Percentiles rank a stretch among this genome's conserved stretches.
Conservation (phyloP, 2,113 vertebrate species). For the Scortum barcoo region DNA sequence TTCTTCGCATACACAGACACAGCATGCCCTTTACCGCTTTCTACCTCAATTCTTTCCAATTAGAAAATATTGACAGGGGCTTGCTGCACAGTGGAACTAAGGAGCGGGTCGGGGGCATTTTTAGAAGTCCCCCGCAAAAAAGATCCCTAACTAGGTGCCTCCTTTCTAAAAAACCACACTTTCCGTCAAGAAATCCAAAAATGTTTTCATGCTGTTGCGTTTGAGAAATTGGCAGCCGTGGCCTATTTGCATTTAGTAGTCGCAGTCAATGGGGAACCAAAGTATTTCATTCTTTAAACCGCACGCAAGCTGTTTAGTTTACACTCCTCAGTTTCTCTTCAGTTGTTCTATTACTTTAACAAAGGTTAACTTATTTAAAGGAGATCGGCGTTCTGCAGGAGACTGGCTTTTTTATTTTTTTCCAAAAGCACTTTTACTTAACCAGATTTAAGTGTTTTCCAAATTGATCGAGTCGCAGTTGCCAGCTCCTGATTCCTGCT, state of each 20-base stretch:
- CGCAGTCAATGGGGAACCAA: conserved; percentile 38
- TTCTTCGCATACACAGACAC: conserved; percentile 22
- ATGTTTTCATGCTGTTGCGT: conserved; percentile 53
- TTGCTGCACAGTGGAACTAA: conserved; percentile 19
- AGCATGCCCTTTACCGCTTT: conserved; percentile 50
- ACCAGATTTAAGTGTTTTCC: conserved; percentile 55
- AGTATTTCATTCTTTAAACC: conserved; percentile 43
- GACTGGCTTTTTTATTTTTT: background rate
- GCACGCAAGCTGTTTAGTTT: conserved; percentile 47
- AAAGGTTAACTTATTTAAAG: conserved; percentile 37
- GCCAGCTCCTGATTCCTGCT: conserved; percentile 12
- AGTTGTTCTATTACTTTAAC: conserved; percentile 34
- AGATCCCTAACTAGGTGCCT: conserved; percentile 5
- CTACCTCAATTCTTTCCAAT: conserved; percentile 53
- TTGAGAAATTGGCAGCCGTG: conserved; percentile 39
- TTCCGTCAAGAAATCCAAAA: conserved; percentile 10
- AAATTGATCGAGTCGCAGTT: conserved; percentile 35
- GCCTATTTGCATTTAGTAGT: conserved; percentile 59
- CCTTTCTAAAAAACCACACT: background rate
- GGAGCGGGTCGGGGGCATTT: conserved; percentile 17
- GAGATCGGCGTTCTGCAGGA: conserved; percentile 23
- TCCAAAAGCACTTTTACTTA: conserved; percentile 28
- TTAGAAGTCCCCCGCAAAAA: conserved; percentile 11
- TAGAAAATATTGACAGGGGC: conserved; percentile 38
- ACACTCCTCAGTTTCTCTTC: conserved; percentile 23